phyloP scores from a whole-genome alignment of 2,113 vertebrate species.

The Salminus brasiliensis region DNA sequence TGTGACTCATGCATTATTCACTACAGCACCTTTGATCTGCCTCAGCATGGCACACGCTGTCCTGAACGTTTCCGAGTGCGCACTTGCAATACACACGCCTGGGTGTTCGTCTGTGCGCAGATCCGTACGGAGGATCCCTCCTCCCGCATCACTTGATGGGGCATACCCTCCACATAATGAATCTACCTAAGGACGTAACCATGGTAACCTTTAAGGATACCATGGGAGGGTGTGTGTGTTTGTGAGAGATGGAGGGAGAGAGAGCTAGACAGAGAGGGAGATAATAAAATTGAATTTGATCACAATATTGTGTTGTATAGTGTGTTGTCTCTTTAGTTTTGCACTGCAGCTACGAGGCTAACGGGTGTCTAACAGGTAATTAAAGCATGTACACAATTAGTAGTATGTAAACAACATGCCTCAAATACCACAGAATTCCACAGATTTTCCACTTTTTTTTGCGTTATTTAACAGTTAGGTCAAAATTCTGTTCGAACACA shows the following conservation, averaged over 20 bases:
- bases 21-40: constrained; percentile 42
- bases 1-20: constrained; percentile 40
- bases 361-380: no score
- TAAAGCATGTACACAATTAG: no score
- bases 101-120: background rate
- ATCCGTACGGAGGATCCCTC: constrained; percentile 57
- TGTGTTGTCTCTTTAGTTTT: no score
- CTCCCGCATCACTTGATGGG: constrained; percentile 57
- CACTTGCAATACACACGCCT: background rate
- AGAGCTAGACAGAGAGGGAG: background rate
- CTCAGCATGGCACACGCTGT: constrained; percentile 4
- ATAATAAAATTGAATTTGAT: background rate
- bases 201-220: constrained; percentile 72
- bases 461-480: no score
- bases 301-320: no score
- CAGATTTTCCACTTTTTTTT: no score
- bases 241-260: background rate
- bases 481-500: no score
- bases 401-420: no score
- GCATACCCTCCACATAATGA: constrained; percentile 64
- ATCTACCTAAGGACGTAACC: constrained; percentile 69
- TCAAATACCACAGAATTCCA: no score
- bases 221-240: constrained; percentile 17
- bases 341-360: no score
- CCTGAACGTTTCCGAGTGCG: background rate